phyloP scores from a whole-genome alignment of 2,888 invertebrate species.

The Noctua janthe region DNA sequence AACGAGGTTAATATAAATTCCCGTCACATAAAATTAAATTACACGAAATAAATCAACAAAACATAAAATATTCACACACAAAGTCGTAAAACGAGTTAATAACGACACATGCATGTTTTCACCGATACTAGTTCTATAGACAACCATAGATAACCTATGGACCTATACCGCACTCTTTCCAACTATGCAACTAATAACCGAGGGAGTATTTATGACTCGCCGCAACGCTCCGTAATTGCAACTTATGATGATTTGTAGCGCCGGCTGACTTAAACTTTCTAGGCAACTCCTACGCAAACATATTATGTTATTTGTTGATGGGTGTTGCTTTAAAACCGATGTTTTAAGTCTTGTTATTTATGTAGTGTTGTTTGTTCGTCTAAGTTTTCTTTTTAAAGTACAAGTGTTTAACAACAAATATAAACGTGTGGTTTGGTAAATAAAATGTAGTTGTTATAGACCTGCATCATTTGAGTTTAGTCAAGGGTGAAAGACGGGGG shows the following conservation, averaged over 20 bases:
- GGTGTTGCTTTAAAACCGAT: slow-evolving; percentile 47
- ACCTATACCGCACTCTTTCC: slow-evolving; percentile 77
- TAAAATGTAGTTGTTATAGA: not conserved
- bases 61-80: slow-evolving; percentile 25
- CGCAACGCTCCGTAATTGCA: slow-evolving; percentile 83
- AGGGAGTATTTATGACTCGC: slow-evolving; percentile 79
- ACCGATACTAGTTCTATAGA: slow-evolving; percentile 59
- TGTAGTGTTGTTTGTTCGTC: slow-evolving; percentile 29
- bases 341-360: slow-evolving; percentile 43
- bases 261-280: slow-evolving; percentile 78
- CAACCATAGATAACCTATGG: slow-evolving; percentile 65
- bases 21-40: slow-evolving; percentile 13
- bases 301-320: slow-evolving; percentile 62
- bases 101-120: slow-evolving; percentile 22
- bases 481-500: not conserved
- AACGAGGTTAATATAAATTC: slow-evolving; percentile 13
- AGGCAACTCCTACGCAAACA: slow-evolving; percentile 59
- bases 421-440: not conserved
- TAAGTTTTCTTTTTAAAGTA: not conserved
- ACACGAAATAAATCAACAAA: slow-evolving; percentile 16
- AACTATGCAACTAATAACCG: slow-evolving; percentile 87
- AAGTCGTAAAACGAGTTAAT: slow-evolving; percentile 46
- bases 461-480: not conserved
- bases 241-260: slow-evolving; percentile 86
- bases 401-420: not conserved